These are phyloP conservation scores for Pecten maximus DNA, from an alignment of 2,888 invertebrate species.

Conservation along the genomic window DNA sequence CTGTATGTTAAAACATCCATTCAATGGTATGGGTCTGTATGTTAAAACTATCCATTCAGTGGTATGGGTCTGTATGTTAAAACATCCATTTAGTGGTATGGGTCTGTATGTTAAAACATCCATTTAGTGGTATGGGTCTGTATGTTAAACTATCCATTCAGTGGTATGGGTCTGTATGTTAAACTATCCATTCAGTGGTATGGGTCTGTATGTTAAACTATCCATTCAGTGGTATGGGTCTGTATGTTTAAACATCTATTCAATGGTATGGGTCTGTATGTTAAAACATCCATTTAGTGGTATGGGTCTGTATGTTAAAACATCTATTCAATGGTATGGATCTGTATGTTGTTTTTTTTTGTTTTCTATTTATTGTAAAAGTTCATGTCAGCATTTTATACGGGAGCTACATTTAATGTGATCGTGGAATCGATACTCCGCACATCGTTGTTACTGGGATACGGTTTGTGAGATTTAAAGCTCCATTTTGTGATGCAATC, in stretches of 20 bases:
- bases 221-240: conserved; percentile 1
- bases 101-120: not conserved
- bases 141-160: not conserved
- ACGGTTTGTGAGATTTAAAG: not conserved
- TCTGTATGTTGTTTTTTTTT: conserved; percentile 17
- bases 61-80: conserved; percentile 1
- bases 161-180: not conserved
- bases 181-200: not conserved
- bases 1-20: not conserved
- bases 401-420: not conserved
- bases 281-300: not conserved
- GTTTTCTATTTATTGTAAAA: conserved; percentile 30
- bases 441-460: not conserved
- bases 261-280: not conserved
- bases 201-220: not conserved
- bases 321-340: not conserved
- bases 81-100: not conserved
- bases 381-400: conserved; percentile 27
- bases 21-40: conserved; percentile 3
- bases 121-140: not conserved
- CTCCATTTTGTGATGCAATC: not conserved
- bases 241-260: not conserved
- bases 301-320: conserved; percentile 3
- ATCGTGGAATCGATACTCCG: not conserved
- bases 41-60: not conserved